Evolutionary conservation across 2,113 vertebrate species (phyloP), one percentile per base, ranked within the genome.

Genomic region (Periophthalmus modestus): DNA sequence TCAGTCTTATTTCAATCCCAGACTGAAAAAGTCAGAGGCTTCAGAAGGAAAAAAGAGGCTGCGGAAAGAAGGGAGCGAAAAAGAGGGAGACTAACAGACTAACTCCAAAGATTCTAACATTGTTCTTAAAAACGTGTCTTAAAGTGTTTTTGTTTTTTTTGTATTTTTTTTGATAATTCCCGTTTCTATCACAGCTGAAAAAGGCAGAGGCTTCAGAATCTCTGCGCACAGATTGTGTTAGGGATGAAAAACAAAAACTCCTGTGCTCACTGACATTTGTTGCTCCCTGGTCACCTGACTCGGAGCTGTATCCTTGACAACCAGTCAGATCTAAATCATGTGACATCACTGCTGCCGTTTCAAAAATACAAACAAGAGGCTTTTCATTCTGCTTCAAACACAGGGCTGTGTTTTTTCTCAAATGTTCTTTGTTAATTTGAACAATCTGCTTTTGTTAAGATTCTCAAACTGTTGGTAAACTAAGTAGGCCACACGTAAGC

Each of bases 251-350:
- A 59, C 21, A 24, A 58, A 58, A 58, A 65, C 34, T 39, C 18
- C 34, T 39, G 34, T 65, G 62, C 34, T 43, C 18, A 43, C 7
- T 65, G 62, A 65, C 62, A 65, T 65, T 65, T 39, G 34, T 65
- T 39, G 18, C 34, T 4, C 62, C 19, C 34, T 65, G 18, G 34
- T 65, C 62, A 65, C 33, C 16, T 65, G 62, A 65, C 62, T 43
- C 34, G 28, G 5, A 0, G 18, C 19, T n/a, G 62, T 65, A 39
- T 39, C 34, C 62, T 43, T 43, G 34, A 36, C 62, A 39, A 65
- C 62, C 36, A 65, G 34, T 43, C 62, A 62, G 59, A 18, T 62
- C 59, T 36, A 19, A 65, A 43, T 39, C 62, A 43, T 39, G 62
- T 65, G 34, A 65, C 62, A 39, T 65, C 7, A 5, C n/a, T 39